Evolutionary conservation across 2,113 vertebrate genomes (phyloP).

Genomic region (Laticauda laticaudata): DNA sequence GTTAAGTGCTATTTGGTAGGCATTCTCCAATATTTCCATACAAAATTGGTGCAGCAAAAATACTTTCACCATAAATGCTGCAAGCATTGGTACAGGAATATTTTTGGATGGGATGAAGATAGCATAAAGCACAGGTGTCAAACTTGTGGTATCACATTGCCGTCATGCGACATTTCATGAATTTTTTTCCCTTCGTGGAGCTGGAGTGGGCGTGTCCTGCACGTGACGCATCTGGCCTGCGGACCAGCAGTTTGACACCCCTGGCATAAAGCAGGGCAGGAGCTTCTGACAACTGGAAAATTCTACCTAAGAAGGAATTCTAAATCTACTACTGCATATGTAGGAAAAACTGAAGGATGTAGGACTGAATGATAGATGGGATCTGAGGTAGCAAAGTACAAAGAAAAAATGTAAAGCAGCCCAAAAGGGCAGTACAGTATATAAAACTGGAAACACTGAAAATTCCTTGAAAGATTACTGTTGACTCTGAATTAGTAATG

Average conservation of each 20-base stretch:
- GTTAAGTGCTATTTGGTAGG: neutral
- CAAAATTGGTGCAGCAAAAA: conserved; percentile 52
- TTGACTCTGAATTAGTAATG: neutral
- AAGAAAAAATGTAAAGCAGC: conserved; percentile 34
- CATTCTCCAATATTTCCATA: neutral
- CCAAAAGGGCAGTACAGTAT: neutral
- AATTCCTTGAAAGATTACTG: neutral
- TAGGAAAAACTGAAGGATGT: conserved; percentile 37
- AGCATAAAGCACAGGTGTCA: conserved; percentile 4
- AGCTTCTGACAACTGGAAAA: neutral
- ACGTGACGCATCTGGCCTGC: no score
- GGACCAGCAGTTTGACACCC: no score
- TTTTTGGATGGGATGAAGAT: neutral
- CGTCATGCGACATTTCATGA: no score
- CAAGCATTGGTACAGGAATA: neutral
- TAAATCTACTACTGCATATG: conserved; percentile 29
- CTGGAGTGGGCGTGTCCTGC: no score
- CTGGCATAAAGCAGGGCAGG: neutral
- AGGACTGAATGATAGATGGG: conserved; percentile 21
- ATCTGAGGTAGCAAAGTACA: conserved; percentile 22
- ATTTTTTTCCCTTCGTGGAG: no score
- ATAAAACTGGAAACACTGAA: neutral
- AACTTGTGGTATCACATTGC: no score
- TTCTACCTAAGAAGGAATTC: conserved; percentile 38
- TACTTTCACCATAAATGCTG: conserved; percentile 27